Evolutionary conservation across 2,113 vertebrate genomes (phyloP), one percentile per base, ranked within the genome.

Genomic region (Etheostoma spectabile): DNA sequence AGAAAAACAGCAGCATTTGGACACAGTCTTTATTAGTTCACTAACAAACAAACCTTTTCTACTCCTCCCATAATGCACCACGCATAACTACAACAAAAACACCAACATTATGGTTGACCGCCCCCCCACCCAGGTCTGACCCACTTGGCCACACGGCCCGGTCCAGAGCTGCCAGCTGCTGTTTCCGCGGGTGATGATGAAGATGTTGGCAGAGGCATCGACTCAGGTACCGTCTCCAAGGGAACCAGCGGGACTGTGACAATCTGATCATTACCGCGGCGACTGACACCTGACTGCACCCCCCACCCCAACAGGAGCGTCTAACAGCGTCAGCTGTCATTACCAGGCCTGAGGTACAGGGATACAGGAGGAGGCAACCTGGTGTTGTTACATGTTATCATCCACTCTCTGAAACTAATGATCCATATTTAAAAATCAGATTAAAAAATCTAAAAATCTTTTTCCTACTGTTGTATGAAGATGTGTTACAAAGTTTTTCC

Each of bases 221-320:
- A 74, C 91, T 94, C 93, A 93, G 94, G 92, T 94, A 90, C 78
- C 73, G 77, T 91, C 86, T 83, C 91, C 86, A 72, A 83, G 85
- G 89, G 86, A 87, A 90, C 88, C 89, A 83, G 86, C 80, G 66
- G 80, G 77, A 77, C 88, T 79, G 86, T 86, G 88, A 91, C 91
- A 85, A 89, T 89, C 92, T 89, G 85, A 94, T 92, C 91, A 86
- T 89, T 91, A 82, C 89, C 62, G 52, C 64, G 77, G 86, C 80
- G 89, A 89, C 87, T 87, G 88, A 93, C 90, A 83, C 88, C 90
- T 89, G 90, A 92, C 83, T 76, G 56, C 84, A 87, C 87, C 89
- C 74, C 77, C 79, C 8, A 2, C 8, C 38, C 38, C 38, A 61
- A 68, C 75, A 30, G 73, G 52, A 82, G 60, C 45, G 62, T 63